Evolutionary conservation across 2,113 vertebrate genomes (phyloP).

Genomic region (Cyprinus carpio): DNA sequence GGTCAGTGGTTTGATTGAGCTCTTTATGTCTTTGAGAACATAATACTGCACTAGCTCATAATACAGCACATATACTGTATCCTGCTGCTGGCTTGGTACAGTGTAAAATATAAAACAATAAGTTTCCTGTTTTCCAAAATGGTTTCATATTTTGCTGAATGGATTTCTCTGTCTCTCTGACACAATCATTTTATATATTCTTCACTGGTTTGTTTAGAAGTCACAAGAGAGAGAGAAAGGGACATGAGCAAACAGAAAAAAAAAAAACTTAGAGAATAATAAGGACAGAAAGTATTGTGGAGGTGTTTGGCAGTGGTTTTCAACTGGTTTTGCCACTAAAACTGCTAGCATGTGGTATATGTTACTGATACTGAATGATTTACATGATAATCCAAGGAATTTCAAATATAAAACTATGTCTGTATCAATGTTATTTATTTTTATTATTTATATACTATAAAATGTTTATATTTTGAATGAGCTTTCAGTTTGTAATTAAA

Average conservation of each 20-base stretch:
- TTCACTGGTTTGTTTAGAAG: neutral
- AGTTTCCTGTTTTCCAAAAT: conserved; percentile 21
- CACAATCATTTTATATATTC: neutral
- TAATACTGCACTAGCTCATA: neutral
- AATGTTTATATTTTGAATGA: neutral
- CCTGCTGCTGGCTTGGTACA: neutral
- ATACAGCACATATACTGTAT: neutral
- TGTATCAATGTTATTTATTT: neutral
- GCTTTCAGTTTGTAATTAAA: neutral
- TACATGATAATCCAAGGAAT: neutral
- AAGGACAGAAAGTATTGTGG: neutral
- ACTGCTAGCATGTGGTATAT: neutral
- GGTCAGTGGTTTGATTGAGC: conserved; percentile 1
- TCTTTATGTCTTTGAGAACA: conserved; percentile 4
- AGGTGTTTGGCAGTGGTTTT: neutral
- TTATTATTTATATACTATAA: neutral
- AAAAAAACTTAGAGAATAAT: neutral
- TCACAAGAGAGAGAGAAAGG: neutral
- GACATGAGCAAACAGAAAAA: neutral
- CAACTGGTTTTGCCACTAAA: neutral
- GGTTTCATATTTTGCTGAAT: conserved; percentile 10
- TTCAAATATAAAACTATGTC: neutral
- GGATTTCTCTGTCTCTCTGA: neutral
- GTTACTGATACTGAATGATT: neutral
- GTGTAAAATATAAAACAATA: conserved; percentile 9